Evolutionary conservation across 2,888 invertebrate genomes (phyloP), one percentile per base, ranked within the genome.

Genomic region (Unio pictorum): DNA sequence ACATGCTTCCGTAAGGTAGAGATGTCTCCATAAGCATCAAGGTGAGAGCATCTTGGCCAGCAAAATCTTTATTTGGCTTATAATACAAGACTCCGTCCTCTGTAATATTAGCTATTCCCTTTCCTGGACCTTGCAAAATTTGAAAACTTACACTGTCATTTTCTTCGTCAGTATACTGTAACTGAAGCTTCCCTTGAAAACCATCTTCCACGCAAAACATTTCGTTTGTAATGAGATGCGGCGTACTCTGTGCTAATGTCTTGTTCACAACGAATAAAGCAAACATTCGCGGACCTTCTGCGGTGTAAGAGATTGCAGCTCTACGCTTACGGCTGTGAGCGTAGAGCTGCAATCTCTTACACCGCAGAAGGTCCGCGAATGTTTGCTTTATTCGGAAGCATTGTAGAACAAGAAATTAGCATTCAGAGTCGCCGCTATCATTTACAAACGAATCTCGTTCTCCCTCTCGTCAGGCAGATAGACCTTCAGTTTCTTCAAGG

Each of bases 101-200:
- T 8, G 73, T 72, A 15, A 81, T 69, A 23, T 62, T 72, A 55
- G 75, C 74, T 3, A 30, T 20, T 1, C 74, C 69, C n/a, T 76
- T 55, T 17, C 26, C 17, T n/a, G 77, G 79, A 20, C 55, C 28
- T 26, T 69, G 55, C 1, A 28, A 45, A 23, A 81, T 70, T 3
- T 74, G 61, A 59, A 75, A 81, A 15, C 68, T 54, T 3, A 81
- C 66, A 15, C 60, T 63, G 61, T 82, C 82, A 55, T 69, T 65
- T 65, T 82, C 80, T 30, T 58, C 28, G 71, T 82, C 82, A 56
- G 28, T n/a, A 62, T 64, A 75, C 17, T 61, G 26, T 18, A 73
- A 55, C 17, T 54, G 55, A 11, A 45, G 45, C 45, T 45, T 55
- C 6, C 68, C 69, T 64, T 68, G 64, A 45, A 74, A 54, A 4